Evolutionary conservation across 2,797 vertebrate species (phyloP).

Genomic region (Microctenopoma lineatum): DNA sequence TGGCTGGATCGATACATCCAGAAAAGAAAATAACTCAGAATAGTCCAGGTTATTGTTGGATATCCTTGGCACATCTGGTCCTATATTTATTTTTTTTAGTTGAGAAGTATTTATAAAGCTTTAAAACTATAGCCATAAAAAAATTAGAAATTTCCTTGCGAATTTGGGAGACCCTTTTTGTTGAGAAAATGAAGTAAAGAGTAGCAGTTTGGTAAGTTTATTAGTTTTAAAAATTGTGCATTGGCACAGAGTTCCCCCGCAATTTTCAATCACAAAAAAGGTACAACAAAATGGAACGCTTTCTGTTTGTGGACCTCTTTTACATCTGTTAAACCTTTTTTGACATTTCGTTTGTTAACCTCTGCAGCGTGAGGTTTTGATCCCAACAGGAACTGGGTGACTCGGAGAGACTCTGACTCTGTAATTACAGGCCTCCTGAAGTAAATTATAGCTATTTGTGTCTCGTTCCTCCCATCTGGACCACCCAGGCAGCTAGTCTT

Average conservation of each 20-base stretch:
- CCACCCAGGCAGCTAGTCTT: conserved; percentile 86
- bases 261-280: conserved; percentile 63
- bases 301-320: conserved; percentile 65
- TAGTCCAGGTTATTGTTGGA: conserved; percentile 13
- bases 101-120: conserved; percentile 11
- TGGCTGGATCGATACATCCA: conserved; percentile 39
- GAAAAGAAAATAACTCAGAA: conserved; percentile 41
- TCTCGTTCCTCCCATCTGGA: conserved; percentile 92
- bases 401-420: conserved; percentile 86
- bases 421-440: conserved; percentile 91
- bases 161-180: conserved; percentile 7
- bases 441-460: conserved; percentile 93
- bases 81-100: conserved; percentile 21
- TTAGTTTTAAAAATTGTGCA: conserved; percentile 21
- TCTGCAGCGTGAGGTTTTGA: conserved; percentile 80
- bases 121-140: conserved; percentile 32
- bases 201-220: not conserved
- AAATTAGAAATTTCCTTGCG: conserved; percentile 22
- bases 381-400: conserved; percentile 87
- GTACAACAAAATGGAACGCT: conserved; percentile 68
- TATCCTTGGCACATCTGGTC: conserved; percentile 33
- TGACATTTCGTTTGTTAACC: conserved; percentile 81
- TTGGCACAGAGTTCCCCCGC: conserved; percentile 14
- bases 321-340: conserved; percentile 82
- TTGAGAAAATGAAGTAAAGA: conserved; percentile 6